A percentile compares a stretch with the other conserved stretches of the same genome.
Evolutionary conservation across 2,797 vertebrate species (phyloP).

Genomic region (Somateria mollissima): DNA sequence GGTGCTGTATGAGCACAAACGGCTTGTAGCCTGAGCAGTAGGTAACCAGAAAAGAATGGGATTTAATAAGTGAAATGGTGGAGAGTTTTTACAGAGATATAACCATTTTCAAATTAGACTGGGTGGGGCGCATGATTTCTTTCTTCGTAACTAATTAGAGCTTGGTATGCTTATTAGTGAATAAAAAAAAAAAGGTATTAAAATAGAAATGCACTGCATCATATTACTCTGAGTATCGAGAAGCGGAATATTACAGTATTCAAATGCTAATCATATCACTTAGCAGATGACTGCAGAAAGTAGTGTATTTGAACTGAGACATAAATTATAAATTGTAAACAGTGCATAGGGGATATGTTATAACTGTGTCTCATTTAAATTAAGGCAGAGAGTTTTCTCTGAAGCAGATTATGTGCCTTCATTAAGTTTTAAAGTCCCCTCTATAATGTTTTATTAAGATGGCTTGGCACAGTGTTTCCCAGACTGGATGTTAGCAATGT

Average conservation of each 20-base stretch:
- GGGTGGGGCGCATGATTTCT: constrained; percentile 62
- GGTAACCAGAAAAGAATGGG: constrained; percentile 71
- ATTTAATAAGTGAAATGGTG: constrained; percentile 74
- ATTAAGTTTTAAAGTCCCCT: constrained; percentile 85
- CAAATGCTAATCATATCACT: constrained; percentile 89
- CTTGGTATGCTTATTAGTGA: constrained; percentile 67
- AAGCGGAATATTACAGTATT: constrained; percentile 76
- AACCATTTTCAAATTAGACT: constrained; percentile 69
- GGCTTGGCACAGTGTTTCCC: constrained; percentile 74
- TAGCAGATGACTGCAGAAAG: constrained; percentile 91
- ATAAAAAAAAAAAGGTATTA: constrained; percentile 61
- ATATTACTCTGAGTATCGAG: constrained; percentile 56
- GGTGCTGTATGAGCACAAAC: constrained; percentile 43
- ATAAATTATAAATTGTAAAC: constrained; percentile 97
- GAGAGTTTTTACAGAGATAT: constrained; percentile 62
- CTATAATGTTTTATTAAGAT: constrained; percentile 86
- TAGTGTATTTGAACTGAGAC: constrained; percentile 88
- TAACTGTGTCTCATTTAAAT: constrained; percentile 87
- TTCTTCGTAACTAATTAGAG: constrained; percentile 73
- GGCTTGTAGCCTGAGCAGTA: constrained; percentile 71
- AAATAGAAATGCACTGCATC: constrained; percentile 68
- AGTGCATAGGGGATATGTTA: constrained; percentile 85
- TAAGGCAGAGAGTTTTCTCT: constrained; percentile 84
- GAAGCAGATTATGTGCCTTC: constrained; percentile 81
- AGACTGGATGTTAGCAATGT: constrained; percentile 59